phyloP scores from a whole-genome alignment of 1,140 invertebrate genomes.

The Helicoverpa zea region DNA sequence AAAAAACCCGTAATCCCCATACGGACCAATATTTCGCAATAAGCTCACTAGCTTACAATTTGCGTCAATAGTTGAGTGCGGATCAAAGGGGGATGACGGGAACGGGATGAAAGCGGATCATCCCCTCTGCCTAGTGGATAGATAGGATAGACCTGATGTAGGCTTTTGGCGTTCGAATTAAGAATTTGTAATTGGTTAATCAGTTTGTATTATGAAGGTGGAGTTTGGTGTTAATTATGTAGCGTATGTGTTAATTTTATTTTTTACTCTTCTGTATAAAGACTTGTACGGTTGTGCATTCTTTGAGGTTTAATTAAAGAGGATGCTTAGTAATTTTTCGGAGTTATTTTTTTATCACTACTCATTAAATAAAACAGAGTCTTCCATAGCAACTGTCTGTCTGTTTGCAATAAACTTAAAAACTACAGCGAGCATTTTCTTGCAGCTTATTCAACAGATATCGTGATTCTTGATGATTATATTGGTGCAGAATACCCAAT shows the following conservation, averaged over 20 bases:
- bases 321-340: too few species aligned
- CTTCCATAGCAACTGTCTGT: too few species aligned
- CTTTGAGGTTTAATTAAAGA: too few species aligned
- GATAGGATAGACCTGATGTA: constrained; percentile 38
- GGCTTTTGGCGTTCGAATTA: constrained; percentile 15
- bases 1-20: constrained; percentile 34
- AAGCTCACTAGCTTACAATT: constrained; percentile 25
- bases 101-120: constrained; percentile 38
- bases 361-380: too few species aligned
- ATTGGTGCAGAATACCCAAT: too few species aligned
- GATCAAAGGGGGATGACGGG: constrained; percentile 36
- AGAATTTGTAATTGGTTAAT: not conserved
- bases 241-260: not conserved
- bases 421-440: too few species aligned
- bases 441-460: too few species aligned
- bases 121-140: constrained; percentile 43
- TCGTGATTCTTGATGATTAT: too few species aligned
- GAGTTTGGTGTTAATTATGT: not conserved
- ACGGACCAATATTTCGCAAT: constrained; percentile 25
- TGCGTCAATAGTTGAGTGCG: not conserved
- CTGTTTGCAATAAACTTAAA: too few species aligned
- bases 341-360: too few species aligned
- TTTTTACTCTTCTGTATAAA: too few species aligned
- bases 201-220: not conserved
- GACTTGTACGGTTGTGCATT: too few species aligned